A percentile compares a stretch with the other conserved stretches of the same genome.
These are phyloP conservation scores for Cydia amplana DNA, from an alignment of 1,140 invertebrate species.

Conservation along the genomic window DNA sequence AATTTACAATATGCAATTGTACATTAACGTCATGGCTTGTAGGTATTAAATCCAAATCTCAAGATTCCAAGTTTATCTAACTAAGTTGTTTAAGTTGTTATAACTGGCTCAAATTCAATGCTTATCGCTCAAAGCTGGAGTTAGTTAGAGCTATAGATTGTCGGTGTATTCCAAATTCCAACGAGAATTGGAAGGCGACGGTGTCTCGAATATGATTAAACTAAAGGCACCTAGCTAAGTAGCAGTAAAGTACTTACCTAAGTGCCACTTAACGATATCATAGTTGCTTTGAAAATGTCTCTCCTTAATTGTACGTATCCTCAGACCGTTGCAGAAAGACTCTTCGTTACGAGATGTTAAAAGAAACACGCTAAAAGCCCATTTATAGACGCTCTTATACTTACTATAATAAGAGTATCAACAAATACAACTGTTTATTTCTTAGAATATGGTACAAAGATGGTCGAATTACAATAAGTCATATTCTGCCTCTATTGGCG, in stretches of 20 bases:
- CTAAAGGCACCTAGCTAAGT: conserved; percentile 46
- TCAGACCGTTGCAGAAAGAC: neutral
- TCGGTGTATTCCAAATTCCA: conserved; percentile 37
- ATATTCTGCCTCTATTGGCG: no score
- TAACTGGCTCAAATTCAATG: conserved; percentile 27
- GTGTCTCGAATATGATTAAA: conserved; percentile 42
- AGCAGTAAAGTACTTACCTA: conserved; percentile 58
- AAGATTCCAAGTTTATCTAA: conserved; percentile 24
- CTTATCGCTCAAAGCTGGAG: conserved; percentile 27
- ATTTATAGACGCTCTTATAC: no score
- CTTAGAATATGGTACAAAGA: no score
- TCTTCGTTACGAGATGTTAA: neutral
- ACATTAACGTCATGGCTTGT: neutral
- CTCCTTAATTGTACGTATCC: conserved; percentile 42
- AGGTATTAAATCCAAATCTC: conserved; percentile 10
- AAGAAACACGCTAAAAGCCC: neutral
- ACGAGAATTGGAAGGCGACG: conserved; percentile 41
- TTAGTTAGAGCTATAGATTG: conserved; percentile 12
- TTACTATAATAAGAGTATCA: no score
- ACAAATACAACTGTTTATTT: no score
- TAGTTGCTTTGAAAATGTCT: conserved; percentile 38
- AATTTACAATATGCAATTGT: neutral
- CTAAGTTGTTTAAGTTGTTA: conserved; percentile 20
- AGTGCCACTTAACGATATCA: conserved; percentile 56
- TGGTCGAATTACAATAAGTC: no score